Evolutionary conservation across 2,888 invertebrate species (phyloP).

Genomic region (Cephalotes varians): DNA sequence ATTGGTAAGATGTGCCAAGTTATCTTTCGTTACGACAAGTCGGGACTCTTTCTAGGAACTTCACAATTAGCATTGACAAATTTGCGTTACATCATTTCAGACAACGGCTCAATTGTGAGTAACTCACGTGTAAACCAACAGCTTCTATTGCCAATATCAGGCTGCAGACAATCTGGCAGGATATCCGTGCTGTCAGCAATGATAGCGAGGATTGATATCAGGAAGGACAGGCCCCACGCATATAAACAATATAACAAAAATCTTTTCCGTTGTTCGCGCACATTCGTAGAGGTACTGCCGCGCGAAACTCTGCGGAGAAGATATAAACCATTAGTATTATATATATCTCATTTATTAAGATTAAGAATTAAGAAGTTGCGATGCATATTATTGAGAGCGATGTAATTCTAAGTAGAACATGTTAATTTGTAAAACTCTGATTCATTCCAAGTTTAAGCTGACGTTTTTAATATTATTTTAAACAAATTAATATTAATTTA

Average conservation of each 20-base stretch:
- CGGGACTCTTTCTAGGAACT: not conserved
- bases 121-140: constrained; percentile 90
- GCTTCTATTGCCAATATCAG: constrained; percentile 88
- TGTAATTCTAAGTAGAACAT: not conserved
- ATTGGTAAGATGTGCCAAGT: not conserved
- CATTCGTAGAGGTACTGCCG: constrained; percentile 57
- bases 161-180: constrained; percentile 86
- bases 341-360: not conserved
- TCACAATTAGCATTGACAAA: constrained; percentile 17
- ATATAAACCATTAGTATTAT: constrained; percentile 6
- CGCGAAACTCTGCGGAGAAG: constrained; percentile 78
- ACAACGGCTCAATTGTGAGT: constrained; percentile 37
- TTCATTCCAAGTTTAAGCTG: not conserved
- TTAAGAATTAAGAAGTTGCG: not conserved
- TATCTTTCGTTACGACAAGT: not conserved
- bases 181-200: constrained; percentile 87
- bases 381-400: not conserved
- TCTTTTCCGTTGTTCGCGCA: constrained; percentile 83
- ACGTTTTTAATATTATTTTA: constrained; percentile 15
- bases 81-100: constrained; percentile 26
- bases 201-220: constrained; percentile 87
- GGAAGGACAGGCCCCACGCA: constrained; percentile 90
- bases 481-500: no score
- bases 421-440: not conserved
- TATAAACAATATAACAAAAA: constrained; percentile 90